Evolutionary conservation across 2,888 invertebrate species (phyloP).

Genomic region (Patella ulyssiponensis): DNA sequence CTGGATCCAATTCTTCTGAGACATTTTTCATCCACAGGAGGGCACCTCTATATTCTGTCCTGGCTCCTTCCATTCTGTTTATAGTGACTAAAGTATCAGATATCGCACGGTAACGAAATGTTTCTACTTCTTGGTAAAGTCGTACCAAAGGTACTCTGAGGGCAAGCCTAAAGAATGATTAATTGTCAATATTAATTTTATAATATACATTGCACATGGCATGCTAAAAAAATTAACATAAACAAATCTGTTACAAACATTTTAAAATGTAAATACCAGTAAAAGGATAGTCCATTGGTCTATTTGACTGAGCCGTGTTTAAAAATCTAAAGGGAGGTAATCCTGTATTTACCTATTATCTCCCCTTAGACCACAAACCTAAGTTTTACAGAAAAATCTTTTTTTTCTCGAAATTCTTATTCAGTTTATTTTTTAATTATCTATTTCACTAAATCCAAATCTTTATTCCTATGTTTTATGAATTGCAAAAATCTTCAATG

Average conservation of each 20-base stretch:
- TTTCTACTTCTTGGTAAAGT: slow-evolving; percentile 94
- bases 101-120: slow-evolving; percentile 94
- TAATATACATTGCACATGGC: background rate
- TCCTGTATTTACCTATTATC: no score
- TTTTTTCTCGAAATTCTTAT: no score
- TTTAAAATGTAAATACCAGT: background rate
- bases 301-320: no score
- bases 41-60: slow-evolving; percentile 92
- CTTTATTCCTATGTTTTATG: no score
- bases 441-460: no score
- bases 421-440: no score
- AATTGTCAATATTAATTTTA: no score
- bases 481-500: no score
- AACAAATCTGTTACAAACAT: background rate
- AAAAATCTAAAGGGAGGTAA: no score
- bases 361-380: no score
- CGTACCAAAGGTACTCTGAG: slow-evolving; percentile 83
- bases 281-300: no score
- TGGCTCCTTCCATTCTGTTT: slow-evolving; percentile 92
- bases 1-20: slow-evolving; percentile 95
- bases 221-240: background rate
- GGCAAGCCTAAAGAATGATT: slow-evolving; percentile 77
- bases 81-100: slow-evolving; percentile 93
- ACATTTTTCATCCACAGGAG: slow-evolving; percentile 97
- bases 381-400: no score